Base-by-base conservation (phyloP, 2,888 invertebrate species). In the Lordiphosa fenestrarum region DNA sequence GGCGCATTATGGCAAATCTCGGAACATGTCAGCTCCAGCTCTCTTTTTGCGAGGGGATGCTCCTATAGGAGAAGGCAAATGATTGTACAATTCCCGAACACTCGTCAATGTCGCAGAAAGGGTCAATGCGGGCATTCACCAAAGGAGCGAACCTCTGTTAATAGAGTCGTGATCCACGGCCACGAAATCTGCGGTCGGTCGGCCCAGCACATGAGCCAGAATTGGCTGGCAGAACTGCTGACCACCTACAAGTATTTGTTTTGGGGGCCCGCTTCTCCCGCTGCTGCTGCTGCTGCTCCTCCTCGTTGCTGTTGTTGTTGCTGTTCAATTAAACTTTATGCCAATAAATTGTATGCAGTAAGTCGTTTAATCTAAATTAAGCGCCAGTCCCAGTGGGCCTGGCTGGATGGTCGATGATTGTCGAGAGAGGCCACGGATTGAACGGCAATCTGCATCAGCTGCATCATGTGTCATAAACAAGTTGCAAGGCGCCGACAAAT, bases 381-480 rank as follows among this genome's bases (percentile, higher is more conserved):
- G 84, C 71, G 61, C 69, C 69, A 61, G 62, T 44, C 53, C 15
- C 53, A 33, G 35, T 35, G 13, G 47, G 41, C 37, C 44, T 51
- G 9, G 25, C 36, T 38, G 21, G 47, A 39, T 23, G 56, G 56
- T 50, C 39, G 47, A 53, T 54, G 41, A 33, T 49, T 25, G 25
- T 25, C 7, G 25, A 25, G 7, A 25, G 25, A 25, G 25, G 25
- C 6, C 25, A 33, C 33, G n/a, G 63, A 69, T 69, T 62, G 77
- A 70, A 61, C 73, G 59, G 85, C 84, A 84, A 84, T 73, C 73
- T 81, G 64, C 69, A 77, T 82, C 82, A 86, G 80, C 71, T 69
- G 82, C 82, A 77, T 86, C 87, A 88, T 87, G 87, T 87, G 87
- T 87, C 87, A 87, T 88, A 83, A 78, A 77, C 85, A 84, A 86